Base-by-base conservation (phyloP, 1,140 invertebrate genomes). In the Monochamus saltuarius region DNA sequence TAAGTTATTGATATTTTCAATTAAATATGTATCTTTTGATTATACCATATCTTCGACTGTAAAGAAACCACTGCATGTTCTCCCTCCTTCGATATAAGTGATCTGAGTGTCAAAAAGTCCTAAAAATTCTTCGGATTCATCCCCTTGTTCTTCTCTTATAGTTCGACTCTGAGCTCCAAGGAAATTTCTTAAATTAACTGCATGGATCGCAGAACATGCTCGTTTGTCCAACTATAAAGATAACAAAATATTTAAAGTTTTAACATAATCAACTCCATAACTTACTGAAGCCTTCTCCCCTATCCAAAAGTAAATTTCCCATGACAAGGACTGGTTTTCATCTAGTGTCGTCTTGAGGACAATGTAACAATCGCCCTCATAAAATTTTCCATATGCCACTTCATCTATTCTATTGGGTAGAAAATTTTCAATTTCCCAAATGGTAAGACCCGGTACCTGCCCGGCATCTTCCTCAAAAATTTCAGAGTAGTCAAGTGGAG, bases 371-470 rank as follows among this genome's bases (percentile, higher is more conserved):
- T 99, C 98, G 11, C 93, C 97, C 80, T 99, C 95, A 75, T 98
- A 99, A 79, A 99, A 99, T 79, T 98, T 98, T 7, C 98, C 97
- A 80, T 97, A 89, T 0, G 92, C 87, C 9, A 89, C 91, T 84
- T 93, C 87, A 59, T 93, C 90, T 57, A 98, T 89, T 71, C 89
- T 88, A 76, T 96, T 97, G 0, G 97, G 97, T 58, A 99, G 80
- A 76, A 99, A 99, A 77, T 99, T 99, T 79, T 99, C 97, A 60
- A 99, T 99, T 82, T 98, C 96, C 95, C 96, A 99, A 59, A 96
- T 88, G 2, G 89, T 89, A 14, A 98, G 70, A 16, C 93, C 94
- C 0, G 89, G 88, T 42, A 89, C 84, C 73, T 97, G 93, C 4
- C 97, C 97, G 1, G 96, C 94, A 75, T 98, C 95, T 67, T 97